phyloP scores from a whole-genome alignment of 2,888 invertebrate genomes.

The Tachina grossa region DNA sequence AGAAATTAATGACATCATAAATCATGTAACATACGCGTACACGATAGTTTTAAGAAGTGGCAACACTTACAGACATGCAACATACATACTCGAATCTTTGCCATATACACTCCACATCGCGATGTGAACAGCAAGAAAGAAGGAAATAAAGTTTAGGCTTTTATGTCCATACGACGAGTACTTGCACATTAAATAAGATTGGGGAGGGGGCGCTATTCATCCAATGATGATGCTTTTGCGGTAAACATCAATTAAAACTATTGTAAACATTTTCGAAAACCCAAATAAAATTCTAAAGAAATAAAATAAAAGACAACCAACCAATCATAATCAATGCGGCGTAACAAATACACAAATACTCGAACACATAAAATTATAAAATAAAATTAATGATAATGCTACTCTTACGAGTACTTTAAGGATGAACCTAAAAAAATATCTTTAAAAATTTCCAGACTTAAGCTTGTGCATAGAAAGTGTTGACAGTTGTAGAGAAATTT shows the following conservation, averaged over 20 bases:
- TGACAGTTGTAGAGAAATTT: conserved; percentile 76
- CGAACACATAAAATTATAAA: conserved; percentile 60
- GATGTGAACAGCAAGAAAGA: conserved; percentile 50
- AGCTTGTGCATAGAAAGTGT: conserved; percentile 68
- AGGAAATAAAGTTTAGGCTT: conserved; percentile 75
- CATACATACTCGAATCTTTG: not conserved
- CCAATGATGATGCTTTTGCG: conserved; percentile 68
- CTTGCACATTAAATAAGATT: conserved; percentile 29
- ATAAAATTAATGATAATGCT: conserved; percentile 58
- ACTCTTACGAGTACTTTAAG: conserved; percentile 11
- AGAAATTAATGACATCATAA: conserved; percentile 82
- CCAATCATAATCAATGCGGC: conserved; percentile 80
- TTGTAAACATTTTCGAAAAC: conserved; percentile 72
- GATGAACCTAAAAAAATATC: conserved; percentile 14
- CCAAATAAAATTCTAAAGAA: conserved; percentile 55
- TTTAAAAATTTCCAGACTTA: conserved; percentile 43
- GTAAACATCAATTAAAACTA: conserved; percentile 80
- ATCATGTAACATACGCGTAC: conserved; percentile 75
- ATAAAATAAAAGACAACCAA: conserved; percentile 72
- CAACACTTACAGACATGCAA: conserved; percentile 56
- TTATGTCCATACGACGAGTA: conserved; percentile 44
- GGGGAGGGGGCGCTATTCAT: conserved; percentile 60
- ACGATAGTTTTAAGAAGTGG: conserved; percentile 41
- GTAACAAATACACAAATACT: conserved; percentile 71
- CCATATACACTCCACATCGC: no score